These are phyloP conservation scores for Aradus depressus DNA, from an alignment of 2,888 invertebrate genomes.

Conservation along the genomic window DNA sequence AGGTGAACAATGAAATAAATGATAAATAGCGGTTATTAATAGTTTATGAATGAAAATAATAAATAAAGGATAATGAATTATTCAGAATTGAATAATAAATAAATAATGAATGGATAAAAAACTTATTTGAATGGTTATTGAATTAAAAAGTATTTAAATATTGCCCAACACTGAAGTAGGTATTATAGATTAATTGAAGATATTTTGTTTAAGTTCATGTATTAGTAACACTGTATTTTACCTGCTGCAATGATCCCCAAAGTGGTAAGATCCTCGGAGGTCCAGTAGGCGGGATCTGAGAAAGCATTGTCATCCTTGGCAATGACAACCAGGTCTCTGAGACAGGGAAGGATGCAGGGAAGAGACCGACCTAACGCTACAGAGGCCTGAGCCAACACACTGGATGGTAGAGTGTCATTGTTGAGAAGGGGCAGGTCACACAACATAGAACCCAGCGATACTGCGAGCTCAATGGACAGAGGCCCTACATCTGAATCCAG, in stretches of 20 bases:
- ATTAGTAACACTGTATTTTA: constrained; percentile 7
- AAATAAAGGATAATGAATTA: too few species aligned
- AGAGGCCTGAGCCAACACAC: constrained; percentile 20
- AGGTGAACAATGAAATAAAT: too few species aligned
- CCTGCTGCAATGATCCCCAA: constrained; percentile 29
- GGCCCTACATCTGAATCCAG: background rate
- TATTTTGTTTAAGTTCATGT: too few species aligned
- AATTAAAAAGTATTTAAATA: too few species aligned
- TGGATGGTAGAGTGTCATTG: background rate
- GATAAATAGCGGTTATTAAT: too few species aligned
- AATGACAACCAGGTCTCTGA: constrained; percentile 19
- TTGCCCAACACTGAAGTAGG: too few species aligned
- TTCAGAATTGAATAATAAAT: too few species aligned
- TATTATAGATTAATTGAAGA: too few species aligned
- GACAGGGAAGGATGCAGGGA: constrained; percentile 23
- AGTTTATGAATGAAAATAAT: too few species aligned
- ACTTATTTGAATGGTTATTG: too few species aligned
- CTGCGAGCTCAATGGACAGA: constrained; percentile 15
- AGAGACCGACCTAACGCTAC: constrained; percentile 21
- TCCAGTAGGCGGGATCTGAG: constrained; percentile 25
- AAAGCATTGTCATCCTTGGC: constrained; percentile 23
- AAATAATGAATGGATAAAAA: too few species aligned
- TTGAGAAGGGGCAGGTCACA: constrained; percentile 15
- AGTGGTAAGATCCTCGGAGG: constrained; percentile 26
- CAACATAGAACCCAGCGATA: constrained; percentile 16